Evolutionary conservation across 2,113 vertebrate genomes (phyloP).

Genomic region (Oenanthe melanoleuca): DNA sequence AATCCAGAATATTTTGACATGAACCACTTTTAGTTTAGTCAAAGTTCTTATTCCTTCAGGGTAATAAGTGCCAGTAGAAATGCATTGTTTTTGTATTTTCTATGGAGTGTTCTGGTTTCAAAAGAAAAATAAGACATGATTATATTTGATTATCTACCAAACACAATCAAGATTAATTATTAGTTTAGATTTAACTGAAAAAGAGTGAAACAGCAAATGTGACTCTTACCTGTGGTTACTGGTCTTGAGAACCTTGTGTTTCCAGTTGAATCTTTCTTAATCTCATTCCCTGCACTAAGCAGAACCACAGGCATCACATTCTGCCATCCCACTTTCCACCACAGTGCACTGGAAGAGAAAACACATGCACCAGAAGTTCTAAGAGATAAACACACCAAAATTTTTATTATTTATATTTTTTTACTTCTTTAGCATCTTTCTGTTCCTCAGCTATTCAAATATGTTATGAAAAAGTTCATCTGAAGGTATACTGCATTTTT

Average conservation of each 20-base stretch:
- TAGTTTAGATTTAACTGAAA: not conserved
- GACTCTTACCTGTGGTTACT: not conserved
- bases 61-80: not conserved
- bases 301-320: not conserved
- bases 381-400: not conserved
- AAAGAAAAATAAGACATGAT: not conserved
- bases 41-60: not conserved
- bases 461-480: not conserved
- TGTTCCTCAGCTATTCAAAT: not conserved
- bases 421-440: not conserved
- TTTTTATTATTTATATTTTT: not conserved
- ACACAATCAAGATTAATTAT: not conserved
- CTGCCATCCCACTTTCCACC: not conserved
- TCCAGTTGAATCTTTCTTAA: not conserved
- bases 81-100: not conserved
- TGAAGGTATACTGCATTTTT: not conserved
- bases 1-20: not conserved
- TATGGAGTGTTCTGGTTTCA: rapidly evolving
- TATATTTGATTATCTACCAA: not conserved
- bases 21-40: not conserved
- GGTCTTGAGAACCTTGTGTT: not conserved
- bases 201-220: not conserved
- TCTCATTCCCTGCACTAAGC: not conserved
- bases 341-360: not conserved
- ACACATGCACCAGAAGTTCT: not conserved